A percentile compares a stretch with the other conserved stretches of the same genome.
Evolutionary conservation across 35 echinoderm and acorn worm species (phyloP).

Genomic region (Lytechinus variegatus): DNA sequence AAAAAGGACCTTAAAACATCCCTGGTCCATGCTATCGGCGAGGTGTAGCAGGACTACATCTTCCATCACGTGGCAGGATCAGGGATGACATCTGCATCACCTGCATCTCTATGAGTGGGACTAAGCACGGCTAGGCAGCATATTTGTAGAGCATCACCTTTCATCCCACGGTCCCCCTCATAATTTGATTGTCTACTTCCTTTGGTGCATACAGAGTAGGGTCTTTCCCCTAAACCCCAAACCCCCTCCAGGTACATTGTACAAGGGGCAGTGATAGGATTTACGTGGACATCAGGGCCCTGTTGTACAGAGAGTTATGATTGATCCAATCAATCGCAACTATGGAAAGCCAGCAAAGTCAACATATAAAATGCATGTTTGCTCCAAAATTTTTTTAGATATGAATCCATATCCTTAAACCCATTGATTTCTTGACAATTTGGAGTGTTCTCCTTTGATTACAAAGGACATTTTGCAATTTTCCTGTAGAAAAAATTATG

Average conservation of each 20-base stretch:
- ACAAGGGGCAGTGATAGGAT: no score
- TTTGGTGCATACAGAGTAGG: neutral
- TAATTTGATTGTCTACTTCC: conserved; percentile 34
- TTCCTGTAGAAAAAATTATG: no score
- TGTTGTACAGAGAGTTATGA: no score
- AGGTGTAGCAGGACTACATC: neutral
- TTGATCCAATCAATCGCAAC: no score
- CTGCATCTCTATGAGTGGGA: conserved; percentile 38
- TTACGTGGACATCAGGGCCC: no score
- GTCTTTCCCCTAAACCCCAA: neutral
- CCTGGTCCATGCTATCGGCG: neutral
- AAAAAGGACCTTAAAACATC: neutral
- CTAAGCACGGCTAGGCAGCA: conserved; percentile 6
- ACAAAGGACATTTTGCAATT: no score
- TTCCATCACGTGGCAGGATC: neutral
- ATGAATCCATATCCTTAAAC: no score
- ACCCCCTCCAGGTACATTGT: neutral
- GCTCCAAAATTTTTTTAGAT: no score
- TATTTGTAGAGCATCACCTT: conserved; percentile 38
- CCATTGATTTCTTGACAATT: no score
- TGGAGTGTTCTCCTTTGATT: no score
- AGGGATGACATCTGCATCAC: neutral
- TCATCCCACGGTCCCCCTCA: neutral
- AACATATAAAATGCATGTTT: no score
- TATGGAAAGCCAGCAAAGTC: no score